Percentiles rank a stretch among this genome's conserved stretches.
phyloP scores from a whole-genome alignment of 2,888 invertebrate species.

The Tigriopus californicus region DNA sequence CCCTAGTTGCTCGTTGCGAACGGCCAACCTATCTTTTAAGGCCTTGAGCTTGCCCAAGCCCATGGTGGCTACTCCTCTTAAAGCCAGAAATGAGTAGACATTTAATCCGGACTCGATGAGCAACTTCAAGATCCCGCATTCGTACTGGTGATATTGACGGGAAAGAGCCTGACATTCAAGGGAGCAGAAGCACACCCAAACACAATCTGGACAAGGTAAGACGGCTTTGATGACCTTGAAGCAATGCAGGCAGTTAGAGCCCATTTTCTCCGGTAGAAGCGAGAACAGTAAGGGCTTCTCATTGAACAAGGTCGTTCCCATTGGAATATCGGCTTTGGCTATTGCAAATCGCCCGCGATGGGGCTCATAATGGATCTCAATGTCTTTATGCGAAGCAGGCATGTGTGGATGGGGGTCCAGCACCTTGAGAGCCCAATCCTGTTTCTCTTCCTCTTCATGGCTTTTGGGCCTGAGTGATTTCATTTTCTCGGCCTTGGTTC shows the following conservation, averaged over 20 bases:
- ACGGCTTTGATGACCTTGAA: neutral
- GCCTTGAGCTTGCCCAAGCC: neutral
- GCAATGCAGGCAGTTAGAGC: neutral
- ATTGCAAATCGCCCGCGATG: slow-evolving; percentile 2
- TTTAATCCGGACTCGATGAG: slow-evolving; percentile 8
- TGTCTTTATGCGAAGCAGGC: neutral
- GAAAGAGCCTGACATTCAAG: neutral
- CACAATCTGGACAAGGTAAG: slow-evolving; percentile 4
- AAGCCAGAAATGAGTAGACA: neutral
- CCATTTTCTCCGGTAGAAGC: slow-evolving; percentile 1
- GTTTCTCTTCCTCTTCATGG: too few relatives aligned
- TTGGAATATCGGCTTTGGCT: neutral
- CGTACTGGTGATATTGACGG: neutral
- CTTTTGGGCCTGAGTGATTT: too few relatives aligned
- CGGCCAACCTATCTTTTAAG: neutral
- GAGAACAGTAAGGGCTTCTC: neutral
- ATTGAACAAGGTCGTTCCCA: neutral
- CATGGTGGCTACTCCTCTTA: neutral
- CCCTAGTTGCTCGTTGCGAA: neutral
- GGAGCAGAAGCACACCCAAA: slow-evolving; percentile 4
- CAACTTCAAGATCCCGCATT: slow-evolving; percentile 6
- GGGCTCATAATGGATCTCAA: slow-evolving; percentile 5
- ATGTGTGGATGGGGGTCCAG: too few relatives aligned
- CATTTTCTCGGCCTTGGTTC: too few relatives aligned
- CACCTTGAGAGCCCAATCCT: too few relatives aligned